These are phyloP conservation scores for Sarcophaga subvicina DNA, from an alignment of 2,888 invertebrate species.

Conservation along the genomic window DNA sequence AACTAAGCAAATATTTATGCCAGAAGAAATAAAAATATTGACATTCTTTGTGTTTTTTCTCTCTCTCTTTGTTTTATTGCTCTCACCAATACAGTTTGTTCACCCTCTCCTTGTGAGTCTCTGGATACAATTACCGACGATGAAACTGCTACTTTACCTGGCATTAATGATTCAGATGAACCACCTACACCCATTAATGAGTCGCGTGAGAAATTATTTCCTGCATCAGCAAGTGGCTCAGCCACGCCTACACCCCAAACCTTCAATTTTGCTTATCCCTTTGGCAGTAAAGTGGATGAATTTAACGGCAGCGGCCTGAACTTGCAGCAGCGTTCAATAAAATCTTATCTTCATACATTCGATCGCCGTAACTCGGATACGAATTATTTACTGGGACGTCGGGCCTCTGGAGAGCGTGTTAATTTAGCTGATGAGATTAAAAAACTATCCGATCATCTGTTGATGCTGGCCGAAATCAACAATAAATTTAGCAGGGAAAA, in stretches of 20 bases:
- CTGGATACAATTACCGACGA: slow-evolving; percentile 86
- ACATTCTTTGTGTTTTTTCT: neutral
- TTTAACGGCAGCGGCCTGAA: slow-evolving; percentile 74
- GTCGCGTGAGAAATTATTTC: slow-evolving; percentile 79
- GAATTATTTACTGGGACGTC: slow-evolving; percentile 84
- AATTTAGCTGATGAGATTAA: slow-evolving; percentile 92
- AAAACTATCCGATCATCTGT: slow-evolving; percentile 90
- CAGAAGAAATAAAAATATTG: neutral
- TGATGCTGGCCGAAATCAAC: slow-evolving; percentile 87
- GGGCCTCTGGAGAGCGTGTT: slow-evolving; percentile 85
- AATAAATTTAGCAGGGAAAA: slow-evolving; percentile 77
- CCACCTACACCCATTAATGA: slow-evolving; percentile 78
- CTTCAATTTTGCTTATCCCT: slow-evolving; percentile 68
- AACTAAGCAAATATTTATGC: neutral
- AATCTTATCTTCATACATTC: slow-evolving; percentile 82
- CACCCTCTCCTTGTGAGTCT: slow-evolving; percentile 91
- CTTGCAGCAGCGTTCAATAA: slow-evolving; percentile 76
- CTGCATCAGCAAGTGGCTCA: slow-evolving; percentile 75
- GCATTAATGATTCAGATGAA: slow-evolving; percentile 68
- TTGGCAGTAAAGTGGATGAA: slow-evolving; percentile 75
- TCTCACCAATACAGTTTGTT: slow-evolving; percentile 85
- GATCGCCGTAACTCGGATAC: slow-evolving; percentile 91
- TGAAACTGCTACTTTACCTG: slow-evolving; percentile 78
- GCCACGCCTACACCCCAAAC: slow-evolving; percentile 71
- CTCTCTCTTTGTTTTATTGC: slow-evolving; percentile 11